Conservation (phyloP, 2,888 invertebrate species). For the Orthosia incerta region DNA sequence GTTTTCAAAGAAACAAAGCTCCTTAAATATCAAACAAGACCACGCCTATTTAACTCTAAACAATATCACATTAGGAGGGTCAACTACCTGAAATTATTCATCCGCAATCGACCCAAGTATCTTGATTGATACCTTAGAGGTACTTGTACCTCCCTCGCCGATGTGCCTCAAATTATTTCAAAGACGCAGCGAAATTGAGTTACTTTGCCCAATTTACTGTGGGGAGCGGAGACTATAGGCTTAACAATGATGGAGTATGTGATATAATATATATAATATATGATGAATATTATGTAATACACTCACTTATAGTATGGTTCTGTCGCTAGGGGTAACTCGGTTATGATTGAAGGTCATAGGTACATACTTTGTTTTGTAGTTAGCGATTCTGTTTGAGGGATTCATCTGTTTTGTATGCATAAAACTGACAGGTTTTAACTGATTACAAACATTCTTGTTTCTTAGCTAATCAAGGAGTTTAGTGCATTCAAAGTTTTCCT, state of each 20-base stretch:
- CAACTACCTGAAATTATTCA: slow-evolving; percentile 45
- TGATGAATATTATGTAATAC: slow-evolving; percentile 45
- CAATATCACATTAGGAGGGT: slow-evolving; percentile 51
- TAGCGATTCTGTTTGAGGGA: not conserved
- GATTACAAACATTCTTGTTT: not conserved
- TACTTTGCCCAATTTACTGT: slow-evolving; percentile 56
- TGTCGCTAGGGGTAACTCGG: slow-evolving; percentile 14
- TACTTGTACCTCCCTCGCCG: slow-evolving; percentile 28
- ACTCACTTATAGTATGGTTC: slow-evolving; percentile 12
- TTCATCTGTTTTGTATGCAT: not conserved
- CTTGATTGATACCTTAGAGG: slow-evolving; percentile 60
- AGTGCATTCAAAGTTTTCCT: not conserved
- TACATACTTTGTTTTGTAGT: not conserved
- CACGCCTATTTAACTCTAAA: slow-evolving; percentile 24
- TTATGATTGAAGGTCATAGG: slow-evolving; percentile 19
- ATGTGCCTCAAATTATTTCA: slow-evolving; percentile 57
- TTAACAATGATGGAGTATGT: slow-evolving; percentile 43
- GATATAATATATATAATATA: slow-evolving; percentile 34
- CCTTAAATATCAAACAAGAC: slow-evolving; percentile 14
- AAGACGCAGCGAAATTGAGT: slow-evolving; percentile 57
- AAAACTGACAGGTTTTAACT: not conserved
- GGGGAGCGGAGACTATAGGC: slow-evolving; percentile 30
- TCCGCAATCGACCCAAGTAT: slow-evolving; percentile 44
- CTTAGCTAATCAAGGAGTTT: not conserved
- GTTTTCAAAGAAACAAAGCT: slow-evolving; percentile 11